phyloP scores from a whole-genome alignment of 2,797 vertebrate species.

The Varecia variegata region DNA sequence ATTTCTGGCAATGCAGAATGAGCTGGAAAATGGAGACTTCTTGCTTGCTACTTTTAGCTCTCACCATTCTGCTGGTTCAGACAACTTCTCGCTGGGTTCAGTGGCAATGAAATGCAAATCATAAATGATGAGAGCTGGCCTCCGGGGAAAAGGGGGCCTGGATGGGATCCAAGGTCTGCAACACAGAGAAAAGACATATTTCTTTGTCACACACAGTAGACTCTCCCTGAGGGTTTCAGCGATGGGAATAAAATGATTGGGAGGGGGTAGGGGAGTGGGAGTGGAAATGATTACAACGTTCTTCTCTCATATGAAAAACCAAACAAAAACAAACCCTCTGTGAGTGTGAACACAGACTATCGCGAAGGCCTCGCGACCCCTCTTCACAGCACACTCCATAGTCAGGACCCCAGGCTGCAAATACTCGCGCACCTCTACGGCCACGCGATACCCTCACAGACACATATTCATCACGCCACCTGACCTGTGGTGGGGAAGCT shows the following conservation, averaged over 20 bases:
- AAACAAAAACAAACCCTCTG: slow-evolving; percentile 65
- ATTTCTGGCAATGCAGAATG: slow-evolving; percentile 54
- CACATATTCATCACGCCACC: accelerated
- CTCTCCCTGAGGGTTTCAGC: slow-evolving; percentile 62
- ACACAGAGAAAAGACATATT: slow-evolving; percentile 59
- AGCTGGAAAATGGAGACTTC: slow-evolving; percentile 45
- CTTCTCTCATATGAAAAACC: slow-evolving; percentile 66
- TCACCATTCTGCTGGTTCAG: slow-evolving; percentile 27
- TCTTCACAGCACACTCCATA: slow-evolving; percentile 6
- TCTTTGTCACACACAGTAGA: slow-evolving; percentile 64
- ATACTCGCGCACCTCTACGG: background rate
- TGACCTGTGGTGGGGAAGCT: background rate
- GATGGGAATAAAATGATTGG: slow-evolving; percentile 62
- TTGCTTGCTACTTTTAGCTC: slow-evolving; percentile 58
- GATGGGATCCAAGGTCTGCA: slow-evolving; percentile 56
- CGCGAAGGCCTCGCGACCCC: slow-evolving; percentile 15
- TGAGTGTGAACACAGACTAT: slow-evolving; percentile 53
- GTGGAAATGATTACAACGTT: slow-evolving; percentile 50
- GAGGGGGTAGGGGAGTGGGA: slow-evolving; percentile 24
- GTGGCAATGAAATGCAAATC: slow-evolving; percentile 62
- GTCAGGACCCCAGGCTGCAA: background rate
- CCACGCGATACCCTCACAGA: accelerated
- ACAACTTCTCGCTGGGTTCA: slow-evolving; percentile 47
- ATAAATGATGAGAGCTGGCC: slow-evolving; percentile 41
- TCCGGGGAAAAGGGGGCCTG: slow-evolving; percentile 41